Evolutionary conservation across 2,888 invertebrate species (phyloP), one percentile per base, ranked within the genome.

Genomic region (Andricus curvator): DNA sequence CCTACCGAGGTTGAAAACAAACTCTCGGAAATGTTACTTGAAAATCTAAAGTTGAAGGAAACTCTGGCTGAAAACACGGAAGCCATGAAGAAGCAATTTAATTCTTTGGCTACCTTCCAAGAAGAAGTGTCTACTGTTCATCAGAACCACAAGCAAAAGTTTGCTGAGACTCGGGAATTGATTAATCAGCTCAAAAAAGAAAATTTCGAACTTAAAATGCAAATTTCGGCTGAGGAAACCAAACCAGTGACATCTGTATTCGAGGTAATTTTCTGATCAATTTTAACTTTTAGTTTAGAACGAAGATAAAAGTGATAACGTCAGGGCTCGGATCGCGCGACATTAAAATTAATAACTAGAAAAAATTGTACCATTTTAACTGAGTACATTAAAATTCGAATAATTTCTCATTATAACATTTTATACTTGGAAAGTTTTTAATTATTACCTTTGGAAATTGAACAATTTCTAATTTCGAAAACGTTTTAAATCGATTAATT

Each of bases 81-180:
- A 67, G 94, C 95, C 0, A 95, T 96, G 94, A 96, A 95, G 87
- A 94, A 95, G 68, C 96, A 96, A 90, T 95, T 95, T 85, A 92
- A 94, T 51, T 93, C 94, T 74, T 93, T 96, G 62, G 93, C 94
- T 0, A 93, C 93, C 0, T 96, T 95, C 93, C 95, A 96, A 86
- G 94, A 95, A 65, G 95, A 96, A 83, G 95, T 96, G 87, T 92
- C 94, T 88, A 94, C 94, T 84, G 94, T 95, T 0, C 95, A 95
- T 82, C 93, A 94, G 68, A 89, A 94, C 84, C 95, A 96, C 81
- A 95, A 95, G 86, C 94, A 94, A 85, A 96, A 96, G 91, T 95
- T 96, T 91, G 93, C 94, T 20, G 95, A 96, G 90, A 96, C 95
- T 0, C 95, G 94, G 86, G 93, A 93, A 20, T 91, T 95, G 68